phyloP scores from a whole-genome alignment of 53 echinoderm and acorn worm genomes.

The Temnopleurus reevesii region DNA sequence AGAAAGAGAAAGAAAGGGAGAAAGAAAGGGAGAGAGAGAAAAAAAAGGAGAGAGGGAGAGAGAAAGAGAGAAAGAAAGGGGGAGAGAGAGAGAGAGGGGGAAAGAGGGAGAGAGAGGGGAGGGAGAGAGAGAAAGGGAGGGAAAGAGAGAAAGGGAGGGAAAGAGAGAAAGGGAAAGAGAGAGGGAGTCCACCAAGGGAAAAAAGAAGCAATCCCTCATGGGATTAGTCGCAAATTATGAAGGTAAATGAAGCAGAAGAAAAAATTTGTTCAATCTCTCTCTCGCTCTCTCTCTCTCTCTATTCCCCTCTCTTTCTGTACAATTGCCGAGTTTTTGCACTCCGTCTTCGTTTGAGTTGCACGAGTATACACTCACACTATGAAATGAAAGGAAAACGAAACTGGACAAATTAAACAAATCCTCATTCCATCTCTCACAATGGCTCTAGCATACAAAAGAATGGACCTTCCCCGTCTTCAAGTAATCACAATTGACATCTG shows the following conservation, averaged over 20 bases:
- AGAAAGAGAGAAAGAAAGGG: no score
- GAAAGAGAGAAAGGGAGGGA: no score
- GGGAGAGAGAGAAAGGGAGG: no score
- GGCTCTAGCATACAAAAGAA: no score
- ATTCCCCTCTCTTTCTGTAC: not conserved
- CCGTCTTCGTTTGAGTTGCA: not conserved
- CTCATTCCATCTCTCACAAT: no score
- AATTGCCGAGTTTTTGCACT: not conserved
- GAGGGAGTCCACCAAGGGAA: not conserved
- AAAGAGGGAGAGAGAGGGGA: no score
- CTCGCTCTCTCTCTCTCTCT: not conserved
- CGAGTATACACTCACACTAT: not conserved
- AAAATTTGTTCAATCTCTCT: slow-evolving; percentile 7
- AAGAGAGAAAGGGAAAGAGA: no score
- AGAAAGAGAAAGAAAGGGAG: not conserved
- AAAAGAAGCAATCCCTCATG: not conserved
- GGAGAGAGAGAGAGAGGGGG: no score
- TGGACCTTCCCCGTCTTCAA: no score
- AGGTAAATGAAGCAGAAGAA: slow-evolving; percentile 47
- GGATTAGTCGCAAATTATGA: slow-evolving; percentile 48
- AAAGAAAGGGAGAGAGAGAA: not conserved
- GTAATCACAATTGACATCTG: no score
- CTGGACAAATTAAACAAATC: no score
- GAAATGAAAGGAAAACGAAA: no score
- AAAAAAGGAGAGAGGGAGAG: not conserved